Base-by-base conservation (phyloP, 1,140 invertebrate species). In the Sarcophaga peregrina region DNA sequence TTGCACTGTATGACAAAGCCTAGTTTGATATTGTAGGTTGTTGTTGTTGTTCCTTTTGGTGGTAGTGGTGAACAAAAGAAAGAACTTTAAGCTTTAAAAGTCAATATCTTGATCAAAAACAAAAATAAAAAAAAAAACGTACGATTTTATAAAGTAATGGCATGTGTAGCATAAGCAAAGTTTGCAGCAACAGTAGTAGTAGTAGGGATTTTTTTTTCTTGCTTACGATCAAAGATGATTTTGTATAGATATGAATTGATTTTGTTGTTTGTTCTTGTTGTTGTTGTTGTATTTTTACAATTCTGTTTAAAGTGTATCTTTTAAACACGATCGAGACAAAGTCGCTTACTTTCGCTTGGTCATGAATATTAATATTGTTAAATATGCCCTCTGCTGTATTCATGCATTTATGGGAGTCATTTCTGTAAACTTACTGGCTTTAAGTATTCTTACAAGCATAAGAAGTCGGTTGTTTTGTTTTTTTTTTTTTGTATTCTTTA, bases 291-390 rank as follows among this genome's bases (percentile, higher is more conserved):
- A 68, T 68, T 68, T 37, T 37, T 37, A 37, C 17, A 68, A 68
- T 68, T 68, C 17, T 68, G n/a, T 68, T 68, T 62, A 50, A 45
- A 81, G 80, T 46, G 50, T 81, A 58, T 81, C 68, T 68, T 50
- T 50, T 82, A 58, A 46, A 72, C 81, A 82, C 81, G 62, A 73
- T 73, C 68, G 50, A 82, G 81, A 73, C 81, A 82, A 82, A 62
- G 81, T 82, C 81, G 81, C 45, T 82, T 82, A 82, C 81, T 82
- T 82, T 82, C 81, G 81, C 81, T 82, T 52, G 68, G 37, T 72
- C 68, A 82, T 82, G 81, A 82, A 82, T 82, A 82, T 82, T 82
- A 82, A 82, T 72, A 50, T 20, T n/a, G 45, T 81, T 62, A 58
- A 81, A 81, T 62, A 46, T 68, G 62, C 62, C 62, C 54, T 13